phyloP scores from a whole-genome alignment of 2,888 invertebrate species.

The Alloscopus bannaensis region DNA sequence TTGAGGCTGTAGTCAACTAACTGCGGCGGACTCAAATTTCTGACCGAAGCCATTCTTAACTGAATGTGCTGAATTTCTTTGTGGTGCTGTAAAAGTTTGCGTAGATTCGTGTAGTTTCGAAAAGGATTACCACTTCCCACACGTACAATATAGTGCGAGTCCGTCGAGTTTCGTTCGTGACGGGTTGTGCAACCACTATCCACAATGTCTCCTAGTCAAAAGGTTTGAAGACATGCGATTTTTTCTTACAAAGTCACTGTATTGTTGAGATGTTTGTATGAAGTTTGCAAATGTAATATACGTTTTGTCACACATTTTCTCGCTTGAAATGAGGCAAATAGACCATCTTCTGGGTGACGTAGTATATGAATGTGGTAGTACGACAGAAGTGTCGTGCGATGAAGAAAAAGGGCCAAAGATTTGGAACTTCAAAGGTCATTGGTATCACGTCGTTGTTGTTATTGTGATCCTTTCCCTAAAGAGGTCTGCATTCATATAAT shows the following conservation, averaged over 20 bases:
- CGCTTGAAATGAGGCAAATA: slow-evolving; percentile 41
- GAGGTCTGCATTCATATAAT: too few relatives aligned
- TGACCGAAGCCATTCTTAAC: too few relatives aligned
- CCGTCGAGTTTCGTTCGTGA: not conserved
- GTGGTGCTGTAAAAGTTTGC: too few relatives aligned
- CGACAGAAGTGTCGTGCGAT: not conserved
- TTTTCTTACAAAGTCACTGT: too few relatives aligned
- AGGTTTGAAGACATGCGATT: too few relatives aligned
- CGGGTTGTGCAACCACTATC: not conserved
- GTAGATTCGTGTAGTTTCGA: too few relatives aligned
- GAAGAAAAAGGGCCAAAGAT: not conserved
- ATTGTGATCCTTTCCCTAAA: not conserved
- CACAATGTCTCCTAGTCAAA: slow-evolving; percentile 38
- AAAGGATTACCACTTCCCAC: too few relatives aligned
- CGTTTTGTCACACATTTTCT: not conserved
- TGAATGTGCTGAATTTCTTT: too few relatives aligned
- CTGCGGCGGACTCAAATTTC: too few relatives aligned
- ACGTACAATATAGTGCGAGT: too few relatives aligned
- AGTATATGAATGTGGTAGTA: not conserved
- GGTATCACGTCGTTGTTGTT: slow-evolving; percentile 29
- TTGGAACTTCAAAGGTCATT: slow-evolving; percentile 39
- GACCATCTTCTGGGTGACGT: slow-evolving; percentile 1
- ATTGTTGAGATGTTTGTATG: too few relatives aligned
- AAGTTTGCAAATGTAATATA: not conserved
- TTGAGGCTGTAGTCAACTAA: too few relatives aligned